phyloP scores from a whole-genome alignment of 2,797 vertebrate species.

The Mormyrops attenuatus region DNA sequence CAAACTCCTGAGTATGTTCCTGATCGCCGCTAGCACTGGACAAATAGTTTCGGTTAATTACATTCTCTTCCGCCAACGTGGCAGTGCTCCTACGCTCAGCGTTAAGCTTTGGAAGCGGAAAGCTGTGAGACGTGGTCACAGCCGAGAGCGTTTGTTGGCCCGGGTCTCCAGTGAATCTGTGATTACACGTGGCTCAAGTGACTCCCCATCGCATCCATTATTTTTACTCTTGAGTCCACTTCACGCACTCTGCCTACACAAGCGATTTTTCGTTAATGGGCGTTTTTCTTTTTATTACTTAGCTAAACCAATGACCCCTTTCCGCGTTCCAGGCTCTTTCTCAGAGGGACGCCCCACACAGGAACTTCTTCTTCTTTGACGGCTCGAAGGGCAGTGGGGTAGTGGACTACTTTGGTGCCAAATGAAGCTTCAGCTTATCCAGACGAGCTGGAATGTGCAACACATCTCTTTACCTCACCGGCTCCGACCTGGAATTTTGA shows the following conservation, averaged over 20 bases:
- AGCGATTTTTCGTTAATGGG: neutral
- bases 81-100: neutral
- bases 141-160: neutral
- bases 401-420: conserved; percentile 76
- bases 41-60: neutral
- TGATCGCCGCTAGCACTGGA: neutral
- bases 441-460: neutral
- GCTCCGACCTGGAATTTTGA: neutral
- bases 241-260: neutral
- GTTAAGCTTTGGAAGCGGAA: neutral
- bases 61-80: neutral
- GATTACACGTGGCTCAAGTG: neutral
- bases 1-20: neutral
- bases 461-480: neutral
- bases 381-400: conserved; percentile 78
- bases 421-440: conserved; percentile 41
- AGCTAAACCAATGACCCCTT: neutral
- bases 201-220: neutral
- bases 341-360: conserved; percentile 82
- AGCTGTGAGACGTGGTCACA: neutral
- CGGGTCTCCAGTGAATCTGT: neutral
- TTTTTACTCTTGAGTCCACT: neutral
- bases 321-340: conserved; percentile 71
- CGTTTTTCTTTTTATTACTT: neutral
- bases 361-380: conserved; percentile 94